Evolutionary conservation across 2,113 vertebrate genomes (phyloP).

Genomic region (Larimichthys polyactis): DNA sequence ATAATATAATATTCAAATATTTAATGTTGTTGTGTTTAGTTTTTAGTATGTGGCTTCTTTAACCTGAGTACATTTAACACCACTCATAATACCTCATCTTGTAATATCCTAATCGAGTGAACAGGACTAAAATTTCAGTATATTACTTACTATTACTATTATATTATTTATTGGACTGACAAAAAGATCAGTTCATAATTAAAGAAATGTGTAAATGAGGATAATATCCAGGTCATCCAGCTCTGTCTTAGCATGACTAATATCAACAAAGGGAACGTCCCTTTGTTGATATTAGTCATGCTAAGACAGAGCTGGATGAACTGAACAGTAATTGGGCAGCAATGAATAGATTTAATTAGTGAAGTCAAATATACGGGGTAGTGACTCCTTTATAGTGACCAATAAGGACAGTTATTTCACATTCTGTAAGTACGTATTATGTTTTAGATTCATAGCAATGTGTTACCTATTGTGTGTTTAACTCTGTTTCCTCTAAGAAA

Average conservation of each 20-base stretch:
- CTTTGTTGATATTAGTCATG: conserved; percentile 35
- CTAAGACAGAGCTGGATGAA: conserved; percentile 7
- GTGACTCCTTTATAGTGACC: conserved; percentile 14
- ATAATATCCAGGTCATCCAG: background rate
- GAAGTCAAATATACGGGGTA: conserved; percentile 8
- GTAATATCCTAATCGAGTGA: background rate
- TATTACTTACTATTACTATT: no score
- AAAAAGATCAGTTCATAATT: no score
- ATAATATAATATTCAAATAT: background rate
- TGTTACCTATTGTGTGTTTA: background rate
- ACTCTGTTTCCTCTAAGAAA: conserved; percentile 19
- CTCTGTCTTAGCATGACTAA: conserved; percentile 41
- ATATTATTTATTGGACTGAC: background rate
- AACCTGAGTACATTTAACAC: background rate
- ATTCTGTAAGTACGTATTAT: background rate
- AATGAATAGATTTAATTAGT: conserved; percentile 45
- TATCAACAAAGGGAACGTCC: conserved; percentile 11
- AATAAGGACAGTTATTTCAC: conserved; percentile 20
- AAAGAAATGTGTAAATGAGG: background rate
- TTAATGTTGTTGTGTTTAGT: no score
- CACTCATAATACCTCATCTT: background rate
- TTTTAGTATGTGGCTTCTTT: no score
- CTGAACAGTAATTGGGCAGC: conserved; percentile 22
- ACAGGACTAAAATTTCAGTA: background rate
- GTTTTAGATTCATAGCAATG: background rate